These are phyloP conservation scores for Cheilosia soror DNA, from an alignment of 2,888 invertebrate species.

Conservation along the genomic window DNA sequence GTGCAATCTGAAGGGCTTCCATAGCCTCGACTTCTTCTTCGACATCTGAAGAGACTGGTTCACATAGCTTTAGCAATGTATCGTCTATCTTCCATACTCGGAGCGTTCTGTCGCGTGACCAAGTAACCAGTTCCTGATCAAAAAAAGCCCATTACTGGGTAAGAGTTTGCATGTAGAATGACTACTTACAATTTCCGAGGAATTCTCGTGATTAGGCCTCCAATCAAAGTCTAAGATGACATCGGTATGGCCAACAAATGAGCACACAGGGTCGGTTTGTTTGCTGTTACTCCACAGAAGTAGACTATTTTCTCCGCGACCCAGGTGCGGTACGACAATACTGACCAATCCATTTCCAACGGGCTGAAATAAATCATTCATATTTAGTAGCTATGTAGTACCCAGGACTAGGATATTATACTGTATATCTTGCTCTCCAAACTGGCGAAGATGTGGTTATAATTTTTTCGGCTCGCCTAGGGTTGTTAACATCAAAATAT, in stretches of 20 bases:
- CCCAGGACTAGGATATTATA: slow-evolving; percentile 78
- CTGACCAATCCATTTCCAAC: slow-evolving; percentile 96
- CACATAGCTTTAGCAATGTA: slow-evolving; percentile 91
- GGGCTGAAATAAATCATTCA: slow-evolving; percentile 85
- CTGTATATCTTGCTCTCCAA: slow-evolving; percentile 96
- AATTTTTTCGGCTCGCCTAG: slow-evolving; percentile 92
- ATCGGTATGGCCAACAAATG: slow-evolving; percentile 97
- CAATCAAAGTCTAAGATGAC: slow-evolving; percentile 98
- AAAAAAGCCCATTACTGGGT: neutral
- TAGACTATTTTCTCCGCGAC: slow-evolving; percentile 93
- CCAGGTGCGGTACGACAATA: slow-evolving; percentile 95
- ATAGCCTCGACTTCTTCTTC: slow-evolving; percentile 76
- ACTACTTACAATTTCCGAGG: slow-evolving; percentile 80
- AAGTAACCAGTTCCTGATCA: slow-evolving; percentile 91
- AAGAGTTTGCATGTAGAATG: neutral
- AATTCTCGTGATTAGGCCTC: slow-evolving; percentile 88
- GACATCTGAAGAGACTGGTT: slow-evolving; percentile 84
- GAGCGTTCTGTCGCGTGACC: slow-evolving; percentile 97
- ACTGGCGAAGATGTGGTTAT: slow-evolving; percentile 93
- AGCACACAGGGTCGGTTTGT: slow-evolving; percentile 91
- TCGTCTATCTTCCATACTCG: slow-evolving; percentile 96
- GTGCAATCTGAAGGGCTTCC: slow-evolving; percentile 80
- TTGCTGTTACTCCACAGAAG: slow-evolving; percentile 90
- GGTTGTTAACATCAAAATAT: slow-evolving; percentile 95
- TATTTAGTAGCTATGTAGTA: slow-evolving; percentile 41